Base-by-base conservation (phyloP, 2,113 vertebrate species). In the Phyllopteryx taeniolatus region DNA sequence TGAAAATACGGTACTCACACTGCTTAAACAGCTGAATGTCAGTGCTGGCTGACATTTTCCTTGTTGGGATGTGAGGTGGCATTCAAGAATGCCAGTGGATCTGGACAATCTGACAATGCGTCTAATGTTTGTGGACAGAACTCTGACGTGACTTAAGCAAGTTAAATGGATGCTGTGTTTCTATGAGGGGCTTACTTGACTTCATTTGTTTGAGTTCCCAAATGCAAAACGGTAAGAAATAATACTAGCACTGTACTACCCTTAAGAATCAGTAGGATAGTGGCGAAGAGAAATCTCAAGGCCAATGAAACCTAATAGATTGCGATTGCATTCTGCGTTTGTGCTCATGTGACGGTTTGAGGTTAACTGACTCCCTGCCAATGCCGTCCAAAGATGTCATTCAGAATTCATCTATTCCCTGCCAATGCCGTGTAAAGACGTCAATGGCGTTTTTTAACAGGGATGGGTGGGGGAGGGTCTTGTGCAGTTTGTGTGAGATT, bases 31-130 rank as follows among this genome's bases (percentile, higher is more conserved):
- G n/a, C 42, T 46, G 20, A 65, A 65, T 65, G 63, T 46, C 63
- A 65, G 11, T 46, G 42, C 63, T 65, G 63, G 20, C 42, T 65
- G 63, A 65, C 63, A 65, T 65, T 65, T 65, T 42, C 63, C 42
- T 44, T 65, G 42, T 65, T 65, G 42, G 63, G 63, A 65, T 42
- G 42, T 44, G 43, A 44, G n/a, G 42, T 46, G 63, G 12, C 63
- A 44, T 44, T 65, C 63, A 46, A 20, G 44, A 44, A 65, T 65
- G 63, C 19, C 62, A 64, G 20, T 44, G 62, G 39, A 43, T 63
- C 17, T 43, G 61, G 39, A 44, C 22, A 44, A 64, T 64, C 62
- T 65, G 63, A 14, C 44, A 44, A 65, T 65, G 42, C n/a, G 42
- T 65, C 42, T 65, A 22, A 65, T 65, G 63, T 65, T 65, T 65